Conservation (phyloP, 1,140 invertebrate species). For the Antheraea mylitta region DNA sequence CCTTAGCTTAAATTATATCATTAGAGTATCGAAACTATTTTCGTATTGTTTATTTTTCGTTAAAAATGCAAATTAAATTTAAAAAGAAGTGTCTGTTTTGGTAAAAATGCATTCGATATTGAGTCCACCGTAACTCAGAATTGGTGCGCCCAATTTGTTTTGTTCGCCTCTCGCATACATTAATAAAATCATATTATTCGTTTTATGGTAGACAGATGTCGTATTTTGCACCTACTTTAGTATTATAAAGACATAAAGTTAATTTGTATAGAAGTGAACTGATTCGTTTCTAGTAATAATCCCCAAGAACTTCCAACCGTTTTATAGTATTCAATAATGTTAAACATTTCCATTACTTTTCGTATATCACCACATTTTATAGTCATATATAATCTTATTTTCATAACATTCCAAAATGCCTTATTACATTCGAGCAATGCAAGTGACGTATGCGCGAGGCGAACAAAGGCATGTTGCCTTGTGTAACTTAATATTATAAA, state of each 20-base stretch:
- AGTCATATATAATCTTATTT: no score
- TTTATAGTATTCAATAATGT: no score
- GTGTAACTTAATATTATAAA: slow-evolving; percentile 11
- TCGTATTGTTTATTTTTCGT: not conserved
- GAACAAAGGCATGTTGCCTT: slow-evolving; percentile 3
- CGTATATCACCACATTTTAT: no score
- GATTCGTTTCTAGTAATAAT: no score
- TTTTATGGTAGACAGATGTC: not conserved
- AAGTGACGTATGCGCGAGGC: slow-evolving; percentile 22
- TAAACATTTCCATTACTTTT: no score
- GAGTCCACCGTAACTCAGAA: not conserved
- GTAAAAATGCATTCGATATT: not conserved
- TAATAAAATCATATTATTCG: not conserved
- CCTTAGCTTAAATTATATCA: slow-evolving; percentile 35
- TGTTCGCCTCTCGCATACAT: not conserved
- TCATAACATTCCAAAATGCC: no score
- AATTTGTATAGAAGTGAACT: no score
- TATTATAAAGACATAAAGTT: no score
- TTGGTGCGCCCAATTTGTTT: not conserved
- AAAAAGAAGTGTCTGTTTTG: not conserved
- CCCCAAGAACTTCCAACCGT: no score
- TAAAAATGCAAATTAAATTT: not conserved
- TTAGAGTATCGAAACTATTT: not conserved
- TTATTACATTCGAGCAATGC: not conserved
- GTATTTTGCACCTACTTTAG: not conserved